Percentiles rank a stretch among this genome's conserved stretches.
Evolutionary conservation across 2,113 vertebrate genomes (phyloP).

Genomic region (Vulpes ferrilata): DNA sequence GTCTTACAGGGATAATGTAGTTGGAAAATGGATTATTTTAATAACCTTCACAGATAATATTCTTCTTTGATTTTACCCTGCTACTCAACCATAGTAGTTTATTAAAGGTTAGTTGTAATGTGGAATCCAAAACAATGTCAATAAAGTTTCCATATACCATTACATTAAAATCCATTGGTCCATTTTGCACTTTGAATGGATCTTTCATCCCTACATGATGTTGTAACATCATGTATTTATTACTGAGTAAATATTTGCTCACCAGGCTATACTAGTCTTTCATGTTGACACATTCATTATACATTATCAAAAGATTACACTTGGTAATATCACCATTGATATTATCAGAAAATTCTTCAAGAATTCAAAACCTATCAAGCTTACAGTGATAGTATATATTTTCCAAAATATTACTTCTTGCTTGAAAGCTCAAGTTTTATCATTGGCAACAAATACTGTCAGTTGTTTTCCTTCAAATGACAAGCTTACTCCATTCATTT

Average conservation of each 20-base stretch:
- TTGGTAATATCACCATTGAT: neutral
- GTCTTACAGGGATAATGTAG: neutral
- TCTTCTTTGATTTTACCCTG: neutral
- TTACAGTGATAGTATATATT: neutral
- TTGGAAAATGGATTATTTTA: slow-evolving; percentile 1
- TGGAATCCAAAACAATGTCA: neutral
- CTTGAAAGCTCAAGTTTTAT: slow-evolving; percentile 25
- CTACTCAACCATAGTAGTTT: neutral
- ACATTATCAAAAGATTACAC: neutral
- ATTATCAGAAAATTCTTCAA: slow-evolving; percentile 13
- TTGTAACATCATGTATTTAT: neutral
- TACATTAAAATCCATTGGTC: neutral
- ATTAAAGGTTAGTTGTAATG: slow-evolving; percentile 24
- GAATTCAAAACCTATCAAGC: neutral
- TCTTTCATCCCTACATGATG: neutral
- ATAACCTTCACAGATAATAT: slow-evolving; percentile 18
- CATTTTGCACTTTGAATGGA: neutral
- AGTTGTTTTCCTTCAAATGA: slow-evolving; percentile 20
- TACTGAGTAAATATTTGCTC: neutral
- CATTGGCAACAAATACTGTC: neutral
- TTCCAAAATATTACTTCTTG: neutral
- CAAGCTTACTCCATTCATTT: slow-evolving; percentile 21
- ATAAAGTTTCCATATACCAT: neutral
- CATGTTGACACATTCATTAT: neutral
- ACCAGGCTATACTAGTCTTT: neutral